Evolutionary conservation across 64 coral and sea anemone genomes (phyloP).

Genomic region (Montipora cactus): DNA sequence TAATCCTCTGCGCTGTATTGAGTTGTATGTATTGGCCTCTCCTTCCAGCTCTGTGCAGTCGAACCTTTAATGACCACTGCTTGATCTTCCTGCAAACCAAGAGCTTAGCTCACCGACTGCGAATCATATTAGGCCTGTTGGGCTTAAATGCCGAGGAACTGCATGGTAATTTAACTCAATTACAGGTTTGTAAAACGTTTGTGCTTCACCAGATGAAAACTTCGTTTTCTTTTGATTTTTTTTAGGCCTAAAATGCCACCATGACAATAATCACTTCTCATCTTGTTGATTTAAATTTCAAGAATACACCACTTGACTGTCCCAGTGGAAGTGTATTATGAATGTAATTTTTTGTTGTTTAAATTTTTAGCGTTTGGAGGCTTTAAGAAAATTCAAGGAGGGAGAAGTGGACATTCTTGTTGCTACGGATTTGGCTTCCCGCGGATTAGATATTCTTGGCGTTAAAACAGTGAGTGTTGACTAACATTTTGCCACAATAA

Average conservation of each 20-base stretch:
- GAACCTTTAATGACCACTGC: slow-evolving; percentile 91
- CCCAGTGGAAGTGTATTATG: no score
- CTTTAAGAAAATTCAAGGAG: slow-evolving; percentile 91
- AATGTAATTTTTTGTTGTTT: neutral
- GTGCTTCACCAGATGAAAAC: no score
- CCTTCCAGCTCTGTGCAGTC: slow-evolving; percentile 76
- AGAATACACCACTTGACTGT: no score
- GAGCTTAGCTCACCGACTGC: slow-evolving; percentile 79
- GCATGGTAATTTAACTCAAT: slow-evolving; percentile 93
- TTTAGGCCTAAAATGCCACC: no score
- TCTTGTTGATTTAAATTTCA: no score
- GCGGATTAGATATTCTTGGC: slow-evolving; percentile 92
- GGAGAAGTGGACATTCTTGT: slow-evolving; percentile 89
- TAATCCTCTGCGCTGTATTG: neutral
- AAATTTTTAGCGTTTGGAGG: slow-evolving; percentile 74
- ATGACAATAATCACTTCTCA: no score
- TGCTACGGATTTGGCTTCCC: slow-evolving; percentile 86
- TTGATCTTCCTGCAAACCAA: slow-evolving; percentile 93
- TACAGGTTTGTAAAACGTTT: slow-evolving; percentile 65
- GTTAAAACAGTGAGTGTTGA: slow-evolving; percentile 89
- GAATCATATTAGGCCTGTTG: slow-evolving; percentile 87
- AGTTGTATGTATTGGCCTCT: neutral
- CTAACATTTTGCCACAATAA: neutral
- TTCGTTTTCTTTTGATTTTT: no score
- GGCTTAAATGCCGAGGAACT: slow-evolving; percentile 93